These are phyloP conservation scores for Bicyclus anynana DNA, from an alignment of 1,140 invertebrate species.

Conservation along the genomic window DNA sequence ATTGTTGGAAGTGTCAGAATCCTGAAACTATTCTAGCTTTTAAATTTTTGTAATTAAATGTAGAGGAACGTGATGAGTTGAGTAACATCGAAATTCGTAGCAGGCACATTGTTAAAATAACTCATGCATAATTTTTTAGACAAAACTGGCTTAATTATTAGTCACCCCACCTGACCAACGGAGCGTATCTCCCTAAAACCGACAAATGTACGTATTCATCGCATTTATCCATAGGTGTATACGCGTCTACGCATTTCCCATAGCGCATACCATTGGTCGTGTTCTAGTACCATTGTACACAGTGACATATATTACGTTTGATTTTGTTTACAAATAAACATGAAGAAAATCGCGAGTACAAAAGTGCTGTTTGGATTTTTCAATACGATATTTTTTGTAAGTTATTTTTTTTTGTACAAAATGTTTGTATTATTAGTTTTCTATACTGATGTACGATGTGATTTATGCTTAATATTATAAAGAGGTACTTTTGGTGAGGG, in stretches of 20 bases:
- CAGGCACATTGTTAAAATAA: slow-evolving; percentile 29
- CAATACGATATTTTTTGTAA: slow-evolving; percentile 73
- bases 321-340: slow-evolving; percentile 45
- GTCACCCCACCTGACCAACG: slow-evolving; percentile 75
- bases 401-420: slow-evolving; percentile 23
- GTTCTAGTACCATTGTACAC: slow-evolving; percentile 2
- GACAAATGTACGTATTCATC: slow-evolving; percentile 69
- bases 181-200: slow-evolving; percentile 77
- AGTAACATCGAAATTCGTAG: background rate
- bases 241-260: slow-evolving; percentile 13
- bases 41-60: background rate
- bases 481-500: too few relatives aligned
- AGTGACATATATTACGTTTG: slow-evolving; percentile 28
- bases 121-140: slow-evolving; percentile 68
- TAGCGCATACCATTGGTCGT: slow-evolving; percentile 25
- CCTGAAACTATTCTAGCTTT: background rate
- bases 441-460: too few relatives aligned
- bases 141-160: slow-evolving; percentile 73
- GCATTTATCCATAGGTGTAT: slow-evolving; percentile 49
- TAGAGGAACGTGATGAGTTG: background rate
- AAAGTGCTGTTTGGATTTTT: slow-evolving; percentile 70
- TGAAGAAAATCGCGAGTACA: slow-evolving; percentile 55
- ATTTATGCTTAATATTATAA: too few relatives aligned
- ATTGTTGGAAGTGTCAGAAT: too few relatives aligned
- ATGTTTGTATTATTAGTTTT: too few relatives aligned